Evolutionary conservation across 1,140 invertebrate genomes (phyloP), one percentile per base, ranked within the genome.

Genomic region (Littorina saxatilis): DNA sequence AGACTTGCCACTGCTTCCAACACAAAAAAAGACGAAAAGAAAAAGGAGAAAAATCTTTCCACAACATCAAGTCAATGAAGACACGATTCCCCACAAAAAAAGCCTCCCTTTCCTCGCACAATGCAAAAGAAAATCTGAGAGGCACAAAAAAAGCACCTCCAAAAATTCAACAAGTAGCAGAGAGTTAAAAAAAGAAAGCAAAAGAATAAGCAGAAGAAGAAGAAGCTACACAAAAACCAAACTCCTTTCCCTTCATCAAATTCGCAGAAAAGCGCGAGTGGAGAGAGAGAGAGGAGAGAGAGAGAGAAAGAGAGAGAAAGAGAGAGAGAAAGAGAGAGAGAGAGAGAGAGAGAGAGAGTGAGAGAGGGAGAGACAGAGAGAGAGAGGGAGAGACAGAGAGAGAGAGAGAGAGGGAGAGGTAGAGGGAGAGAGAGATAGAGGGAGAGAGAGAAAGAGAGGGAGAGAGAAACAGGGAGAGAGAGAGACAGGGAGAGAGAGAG

Each of bases 281-380:
- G n/a, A 4, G 55, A 58, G 55, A 27, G 23, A 23, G 55, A 27
- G 55, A 23, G 55, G 55, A 4, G n/a, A 27, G 7, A 23, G 55
- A 58, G 55, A 58, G 55, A 58, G 55, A 58, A 27, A 58, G 47
- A 50, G 47, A 27, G 23, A 58, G 55, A 23, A 23, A 58, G 23
- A 58, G 55, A 58, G 55, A 27, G 55, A 58, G 55, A 7, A 27
- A 58, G 55, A 58, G 55, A 58, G 55, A 58, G 55, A 58, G 23
- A 23, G 23, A 58, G 23, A 58, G 9, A 58, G 7, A 11, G 55
- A 23, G 55, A 23, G 55, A 58, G 23, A 23, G 55, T 23, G 23
- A 23, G 55, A 23, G 55, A 11, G 55, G n/a, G 55, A 23, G 55
- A 58, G 55, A 58, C 9, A 11, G 55, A 58, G 55, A 23, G 55